phyloP scores from a whole-genome alignment of 2,888 invertebrate genomes.

The Carcina quercana region DNA sequence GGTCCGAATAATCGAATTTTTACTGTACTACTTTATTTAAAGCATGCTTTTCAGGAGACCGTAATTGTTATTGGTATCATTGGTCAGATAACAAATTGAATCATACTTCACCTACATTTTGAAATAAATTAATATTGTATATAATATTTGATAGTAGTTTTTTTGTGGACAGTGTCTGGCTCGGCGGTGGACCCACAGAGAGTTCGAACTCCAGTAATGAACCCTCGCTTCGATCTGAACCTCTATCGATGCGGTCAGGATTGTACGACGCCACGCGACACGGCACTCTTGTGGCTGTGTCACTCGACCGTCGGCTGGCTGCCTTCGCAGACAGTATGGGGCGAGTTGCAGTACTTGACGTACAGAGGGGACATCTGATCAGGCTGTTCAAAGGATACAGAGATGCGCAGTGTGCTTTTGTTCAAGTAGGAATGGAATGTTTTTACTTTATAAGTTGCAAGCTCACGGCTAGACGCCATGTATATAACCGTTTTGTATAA shows the following conservation, averaged over 20 bases:
- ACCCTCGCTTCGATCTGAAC: slow-evolving; percentile 77
- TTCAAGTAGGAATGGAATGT: too few species aligned
- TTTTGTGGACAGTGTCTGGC: slow-evolving; percentile 70
- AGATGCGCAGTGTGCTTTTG: slow-evolving; percentile 95
- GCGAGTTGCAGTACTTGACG: slow-evolving; percentile 90
- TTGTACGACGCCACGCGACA: slow-evolving; percentile 86
- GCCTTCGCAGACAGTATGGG: slow-evolving; percentile 91
- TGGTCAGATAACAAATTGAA: too few species aligned
- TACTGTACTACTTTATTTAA: too few species aligned
- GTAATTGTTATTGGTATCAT: too few species aligned
- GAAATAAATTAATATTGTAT: too few species aligned
- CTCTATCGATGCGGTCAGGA: slow-evolving; percentile 86
- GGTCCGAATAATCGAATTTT: too few species aligned
- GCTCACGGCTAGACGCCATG: too few species aligned
- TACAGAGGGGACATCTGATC: slow-evolving; percentile 83
- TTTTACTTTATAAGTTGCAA: too few species aligned
- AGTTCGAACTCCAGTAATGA: slow-evolving; percentile 41
- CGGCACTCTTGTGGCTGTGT: slow-evolving; percentile 80
- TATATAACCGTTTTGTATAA: too few species aligned
- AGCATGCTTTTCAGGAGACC: too few species aligned
- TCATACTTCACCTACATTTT: too few species aligned
- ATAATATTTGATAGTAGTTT: too few species aligned
- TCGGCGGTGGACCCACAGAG: slow-evolving; percentile 48
- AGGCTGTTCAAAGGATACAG: slow-evolving; percentile 97
- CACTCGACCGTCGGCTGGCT: slow-evolving; percentile 86